A percentile compares a stretch with the other conserved stretches of the same genome.
phyloP scores from a whole-genome alignment of 2,797 vertebrate species.

The Mormyrus hasselquistii region DNA sequence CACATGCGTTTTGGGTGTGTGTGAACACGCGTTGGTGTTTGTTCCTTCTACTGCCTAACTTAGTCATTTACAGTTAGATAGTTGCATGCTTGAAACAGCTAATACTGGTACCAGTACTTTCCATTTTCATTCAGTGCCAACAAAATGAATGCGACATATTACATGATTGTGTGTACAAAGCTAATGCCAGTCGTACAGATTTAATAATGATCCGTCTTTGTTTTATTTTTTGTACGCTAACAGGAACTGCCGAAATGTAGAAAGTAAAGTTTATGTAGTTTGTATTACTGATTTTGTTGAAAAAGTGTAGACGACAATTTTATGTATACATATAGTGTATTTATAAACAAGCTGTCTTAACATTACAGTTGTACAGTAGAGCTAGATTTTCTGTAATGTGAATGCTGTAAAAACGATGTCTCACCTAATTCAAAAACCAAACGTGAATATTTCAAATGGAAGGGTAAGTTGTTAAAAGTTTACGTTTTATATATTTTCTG shows the following conservation, averaged over 20 bases:
- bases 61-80: neutral
- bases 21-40: neutral
- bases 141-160: neutral
- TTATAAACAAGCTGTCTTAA: slow-evolving; percentile 13
- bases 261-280: slow-evolving; percentile 2
- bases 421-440: slow-evolving; percentile 11
- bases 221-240: slow-evolving; percentile 15
- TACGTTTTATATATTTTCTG: slow-evolving; percentile 30
- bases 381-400: slow-evolving; percentile 10
- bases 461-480: slow-evolving; percentile 1
- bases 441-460: neutral
- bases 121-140: neutral
- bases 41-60: neutral
- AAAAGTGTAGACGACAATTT: slow-evolving; percentile 10
- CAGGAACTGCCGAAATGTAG: slow-evolving; percentile 10
- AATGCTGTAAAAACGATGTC: slow-evolving; percentile 13
- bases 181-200: slow-evolving; percentile 8
- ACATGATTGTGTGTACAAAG: slow-evolving; percentile 8
- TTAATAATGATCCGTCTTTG: neutral
- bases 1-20: neutral
- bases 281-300: slow-evolving; percentile 13
- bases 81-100: slow-evolving; percentile 15
- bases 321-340: slow-evolving; percentile 14
- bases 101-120: neutral
- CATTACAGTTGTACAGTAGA: slow-evolving; percentile 20